Base-by-base conservation (phyloP, 2,888 invertebrate genomes). In the Chydorus sphaericus region DNA sequence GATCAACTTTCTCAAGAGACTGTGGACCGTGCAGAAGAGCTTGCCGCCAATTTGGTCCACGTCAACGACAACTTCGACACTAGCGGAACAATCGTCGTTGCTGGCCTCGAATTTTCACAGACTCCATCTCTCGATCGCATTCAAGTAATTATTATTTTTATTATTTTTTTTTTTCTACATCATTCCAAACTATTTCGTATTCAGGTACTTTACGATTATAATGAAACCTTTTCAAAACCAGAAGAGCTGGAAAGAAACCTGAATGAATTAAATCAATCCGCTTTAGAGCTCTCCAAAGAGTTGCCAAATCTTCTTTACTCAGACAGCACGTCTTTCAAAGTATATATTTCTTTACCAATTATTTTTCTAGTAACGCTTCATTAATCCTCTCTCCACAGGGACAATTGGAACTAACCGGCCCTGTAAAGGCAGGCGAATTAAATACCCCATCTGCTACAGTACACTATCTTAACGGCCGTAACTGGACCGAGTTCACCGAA, bases 21-120 rank as follows among this genome's bases (percentile, higher is more conserved):
- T 6, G 8, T 52, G 3, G 52, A 36, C 8, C 33, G 23, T 11
- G 37, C 11, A 10, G 52, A 52, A 36, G 7, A 33, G 7, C 33
- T 52, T 8, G 36, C 20, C 18, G 33, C 31, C 31, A 52, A 52
- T 18, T 36, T 52, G 52, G 52, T 52, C 18, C 52, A 36, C 37
- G 16, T 36, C 10, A 20, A 33, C 18, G 52, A 52, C 33, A 26
- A 52, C 18, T 16, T 52, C 20, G 33, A 28, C 26, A 31, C 18
- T 1, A 36, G 26, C 52, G 52, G 52, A 10, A 36, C 31, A 2
- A 3, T 52, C 33, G 37, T 36, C 23, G 14, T 52, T 7, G 23
- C 7, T 23, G 10, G 26, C 20, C 16, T 52, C 20, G 14, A 33
- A 18, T 44, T 14, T 26, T 44, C 44, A 14, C 20, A 20, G 28